Evolutionary conservation across 2,797 vertebrate genomes (phyloP).

Genomic region (Parauchenoglanis ngamensis): DNA sequence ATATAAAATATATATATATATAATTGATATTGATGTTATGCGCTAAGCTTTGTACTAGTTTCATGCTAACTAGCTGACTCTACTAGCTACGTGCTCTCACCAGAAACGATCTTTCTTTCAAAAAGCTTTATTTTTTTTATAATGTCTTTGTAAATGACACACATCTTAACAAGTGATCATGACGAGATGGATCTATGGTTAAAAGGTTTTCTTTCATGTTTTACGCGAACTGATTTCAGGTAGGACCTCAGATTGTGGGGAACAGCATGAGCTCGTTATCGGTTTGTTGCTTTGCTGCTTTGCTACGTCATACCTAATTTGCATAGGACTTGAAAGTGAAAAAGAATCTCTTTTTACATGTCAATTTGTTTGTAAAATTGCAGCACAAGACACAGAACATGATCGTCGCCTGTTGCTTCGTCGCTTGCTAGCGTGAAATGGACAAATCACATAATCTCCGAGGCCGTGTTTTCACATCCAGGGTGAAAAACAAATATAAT

Average conservation of each 20-base stretch:
- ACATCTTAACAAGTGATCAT: too few relatives aligned
- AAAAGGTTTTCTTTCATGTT: not conserved
- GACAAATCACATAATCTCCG: not conserved
- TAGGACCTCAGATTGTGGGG: not conserved
- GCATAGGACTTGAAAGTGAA: not conserved
- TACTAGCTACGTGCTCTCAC: too few relatives aligned
- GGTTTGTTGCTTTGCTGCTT: not conserved
- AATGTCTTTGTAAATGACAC: too few relatives aligned
- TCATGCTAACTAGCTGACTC: too few relatives aligned
- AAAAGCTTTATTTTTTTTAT: too few relatives aligned
- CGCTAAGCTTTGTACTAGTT: too few relatives aligned
- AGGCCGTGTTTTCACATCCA: not conserved
- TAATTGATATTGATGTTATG: too few relatives aligned
- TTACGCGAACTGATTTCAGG: not conserved
- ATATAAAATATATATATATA: too few relatives aligned
- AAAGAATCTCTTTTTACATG: not conserved
- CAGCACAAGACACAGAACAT: not conserved
- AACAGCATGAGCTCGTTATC: too few relatives aligned
- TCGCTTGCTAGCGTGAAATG: not conserved
- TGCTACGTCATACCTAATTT: not conserved
- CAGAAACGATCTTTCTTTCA: too few relatives aligned
- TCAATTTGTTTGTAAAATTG: not conserved
- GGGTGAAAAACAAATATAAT: constrained; percentile 12
- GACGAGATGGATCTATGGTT: too few relatives aligned
- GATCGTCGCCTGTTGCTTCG: not conserved